Base-by-base conservation (phyloP, 2,888 invertebrate genomes). In the Melangyna quadrimaculata region DNA sequence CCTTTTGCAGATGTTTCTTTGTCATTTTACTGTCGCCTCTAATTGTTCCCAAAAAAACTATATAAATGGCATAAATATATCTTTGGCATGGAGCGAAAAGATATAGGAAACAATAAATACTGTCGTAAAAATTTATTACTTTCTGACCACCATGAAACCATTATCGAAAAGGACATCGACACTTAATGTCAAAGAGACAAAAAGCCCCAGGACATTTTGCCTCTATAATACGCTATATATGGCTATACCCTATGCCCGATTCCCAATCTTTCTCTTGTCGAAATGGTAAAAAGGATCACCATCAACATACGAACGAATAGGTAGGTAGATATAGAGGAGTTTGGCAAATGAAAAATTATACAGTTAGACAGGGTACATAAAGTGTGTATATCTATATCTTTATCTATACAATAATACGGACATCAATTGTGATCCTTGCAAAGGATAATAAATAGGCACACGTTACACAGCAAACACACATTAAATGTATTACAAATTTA, bases 131-230 rank as follows among this genome's bases (percentile, higher is more conserved):
- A 89, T 89, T 89, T 89, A 90, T 90, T 89, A 88, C 88, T 88
- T 72, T 88, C 88, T 91, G 92, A 91, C 92, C 91, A 91, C 91
- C 91, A 91, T 91, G 91, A 91, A 91, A 91, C 91, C 89, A 89
- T 90, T 89, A 91, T 90, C 81, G 77, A 65, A 86, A 86, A 78
- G 86, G 77, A 86, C 81, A 77, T 84, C 80, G 84, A 63, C 75
- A 84, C 80, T 84, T 75, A 84, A 84, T 84, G 84, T 80, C 84
- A 75, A 59, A 71, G 37, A 65, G 45, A 75, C 40, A 53, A 67
- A 79, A 59, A 59, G 35, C 84, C 69, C 84, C 72, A 80, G 80
- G 84, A 84, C 67, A 79, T 65, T 51, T 55, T 55, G 35, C 14
- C 51, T 59, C 55, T 43, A 51, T 73, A 14, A 6, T 14, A 1